Percentiles rank a stretch among this genome's conserved stretches.
Evolutionary conservation across 2,888 invertebrate species (phyloP).

Genomic region (Tupiocoris notatus): DNA sequence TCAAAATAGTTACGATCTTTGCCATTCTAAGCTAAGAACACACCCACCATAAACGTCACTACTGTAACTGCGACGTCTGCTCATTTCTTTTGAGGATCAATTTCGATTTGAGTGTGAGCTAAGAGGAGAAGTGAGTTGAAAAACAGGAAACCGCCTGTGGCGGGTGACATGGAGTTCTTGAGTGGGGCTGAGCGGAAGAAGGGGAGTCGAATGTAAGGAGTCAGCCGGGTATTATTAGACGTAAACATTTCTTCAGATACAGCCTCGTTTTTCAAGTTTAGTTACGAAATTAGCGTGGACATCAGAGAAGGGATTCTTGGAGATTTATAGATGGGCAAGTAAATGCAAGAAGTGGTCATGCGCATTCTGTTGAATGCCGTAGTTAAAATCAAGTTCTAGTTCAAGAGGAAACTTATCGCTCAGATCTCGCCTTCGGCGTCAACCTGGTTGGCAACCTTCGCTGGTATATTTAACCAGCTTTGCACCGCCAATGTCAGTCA

Average conservation of each 20-base stretch:
- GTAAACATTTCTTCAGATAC: background rate
- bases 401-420: background rate
- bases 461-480: slow-evolving; percentile 23
- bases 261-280: background rate
- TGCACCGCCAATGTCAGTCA: slow-evolving; percentile 33
- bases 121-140: background rate
- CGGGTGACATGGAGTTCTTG: background rate
- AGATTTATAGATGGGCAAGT: no score
- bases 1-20: no score
- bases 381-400: slow-evolving; percentile 24
- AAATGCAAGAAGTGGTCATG: no score
- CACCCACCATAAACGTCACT: background rate
- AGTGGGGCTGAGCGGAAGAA: background rate
- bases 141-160: background rate
- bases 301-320: no score
- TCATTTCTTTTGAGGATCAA: background rate
- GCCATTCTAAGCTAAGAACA: background rate
- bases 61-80: background rate
- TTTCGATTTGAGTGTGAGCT: no score
- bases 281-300: no score
- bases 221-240: background rate
- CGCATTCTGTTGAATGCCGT: no score
- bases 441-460: slow-evolving; percentile 17
- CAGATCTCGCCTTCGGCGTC: background rate
- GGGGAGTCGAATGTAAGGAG: background rate